phyloP scores from a whole-genome alignment of 2,888 invertebrate genomes.

The Anoplius nigerrimus region DNA sequence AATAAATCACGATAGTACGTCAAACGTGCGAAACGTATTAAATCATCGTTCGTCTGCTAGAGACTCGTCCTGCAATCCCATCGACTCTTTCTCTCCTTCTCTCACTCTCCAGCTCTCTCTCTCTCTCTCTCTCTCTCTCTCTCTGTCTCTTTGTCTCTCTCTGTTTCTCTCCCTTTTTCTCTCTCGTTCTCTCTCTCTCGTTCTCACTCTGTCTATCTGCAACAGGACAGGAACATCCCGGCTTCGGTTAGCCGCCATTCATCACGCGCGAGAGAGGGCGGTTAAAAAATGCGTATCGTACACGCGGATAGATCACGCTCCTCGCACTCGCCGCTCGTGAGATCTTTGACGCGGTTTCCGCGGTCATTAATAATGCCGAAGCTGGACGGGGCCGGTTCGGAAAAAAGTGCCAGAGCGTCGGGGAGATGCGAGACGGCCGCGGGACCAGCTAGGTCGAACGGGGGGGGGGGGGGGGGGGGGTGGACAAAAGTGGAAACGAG shows the following conservation, averaged over 20 bases:
- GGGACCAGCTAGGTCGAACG: neutral
- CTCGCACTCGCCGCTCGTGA: slow-evolving; percentile 31
- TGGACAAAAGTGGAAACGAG: slow-evolving; percentile 20
- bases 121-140: slow-evolving; percentile 4
- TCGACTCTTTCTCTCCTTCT: slow-evolving; percentile 11
- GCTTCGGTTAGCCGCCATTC: slow-evolving; percentile 47
- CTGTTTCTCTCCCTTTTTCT: neutral
- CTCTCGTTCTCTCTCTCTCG: slow-evolving; percentile 8
- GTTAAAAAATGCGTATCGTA: slow-evolving; percentile 51
- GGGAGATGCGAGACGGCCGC: slow-evolving; percentile 25
- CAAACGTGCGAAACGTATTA: slow-evolving; percentile 45
- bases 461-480: slow-evolving; percentile 3
- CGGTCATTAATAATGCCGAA: slow-evolving; percentile 55
- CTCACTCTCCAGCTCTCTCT: slow-evolving; percentile 8
- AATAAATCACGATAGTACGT: slow-evolving; percentile 41
- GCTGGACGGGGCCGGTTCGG: slow-evolving; percentile 33
- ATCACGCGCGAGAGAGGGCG: slow-evolving; percentile 39
- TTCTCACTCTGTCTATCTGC: slow-evolving; percentile 31
- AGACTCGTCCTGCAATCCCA: slow-evolving; percentile 44
- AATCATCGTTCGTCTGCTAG: slow-evolving; percentile 47
- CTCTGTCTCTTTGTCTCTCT: slow-evolving; percentile 10
- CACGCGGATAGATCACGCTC: slow-evolving; percentile 51
- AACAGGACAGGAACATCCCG: slow-evolving; percentile 50
- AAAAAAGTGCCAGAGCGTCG: slow-evolving; percentile 8
- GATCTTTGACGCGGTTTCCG: slow-evolving; percentile 58